Evolutionary conservation across 2,113 vertebrate genomes (phyloP), one percentile per base, ranked within the genome.

Genomic region (Prietella phreatophila): DNA sequence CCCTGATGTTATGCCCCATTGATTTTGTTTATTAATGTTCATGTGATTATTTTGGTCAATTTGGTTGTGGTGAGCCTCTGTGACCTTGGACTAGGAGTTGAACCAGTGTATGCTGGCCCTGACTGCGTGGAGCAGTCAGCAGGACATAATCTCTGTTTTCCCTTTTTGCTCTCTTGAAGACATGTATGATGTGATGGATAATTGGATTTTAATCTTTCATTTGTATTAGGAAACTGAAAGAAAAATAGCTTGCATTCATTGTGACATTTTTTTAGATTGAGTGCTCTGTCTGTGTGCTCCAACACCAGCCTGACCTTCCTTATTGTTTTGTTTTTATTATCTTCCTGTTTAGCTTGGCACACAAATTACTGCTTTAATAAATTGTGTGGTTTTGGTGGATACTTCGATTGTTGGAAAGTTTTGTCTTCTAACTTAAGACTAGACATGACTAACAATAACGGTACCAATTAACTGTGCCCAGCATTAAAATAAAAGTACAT

Each of bases 241-340:
- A 87, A 93, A 87, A 86, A 82, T 2, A 15, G 22, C 13, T 55
- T 80, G 15, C n/a, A 1, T 33, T 82, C 53, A 86, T 88, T 89
- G 84, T 92, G 91, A 92, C 92, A 90, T 90, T 47, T 79, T 79
- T 89, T 67, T 89, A 88, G 91, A 87, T 85, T 88, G 84, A 88
- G 89, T 90, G 82, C 53, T 76, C 86, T 85, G 25, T 86, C 39
- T 83, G 60, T 76, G 65, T 91, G 89, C 88, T 91, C 88, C 86
- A 90, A 90, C 80, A 20, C 50, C 89, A 76, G 79, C 69, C 75
- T 89, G 86, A 63, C 39, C 39, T 88, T 85, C 61, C 69, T 14
- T 84, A 76, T 87, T 87, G n/a, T 89, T 61, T 87, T 88, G 63
- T 71, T 53, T 53, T 20, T 25, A n/a, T 58, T 36, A 22, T 81